Evolutionary conservation across 2,113 vertebrate species (phyloP).

Genomic region (Calidris pugnax): DNA sequence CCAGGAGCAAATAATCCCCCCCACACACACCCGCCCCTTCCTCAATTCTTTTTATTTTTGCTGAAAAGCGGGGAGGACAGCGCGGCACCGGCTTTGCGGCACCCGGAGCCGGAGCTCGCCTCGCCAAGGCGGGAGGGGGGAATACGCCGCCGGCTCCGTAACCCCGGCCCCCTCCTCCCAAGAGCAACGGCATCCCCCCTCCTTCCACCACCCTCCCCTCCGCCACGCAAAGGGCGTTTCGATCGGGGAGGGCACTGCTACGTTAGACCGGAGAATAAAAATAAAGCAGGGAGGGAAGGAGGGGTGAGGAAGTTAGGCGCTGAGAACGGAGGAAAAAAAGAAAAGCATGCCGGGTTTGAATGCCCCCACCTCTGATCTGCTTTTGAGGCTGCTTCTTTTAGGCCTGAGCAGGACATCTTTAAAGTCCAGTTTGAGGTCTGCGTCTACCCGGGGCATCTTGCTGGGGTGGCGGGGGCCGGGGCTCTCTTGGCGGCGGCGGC

Average conservation of each 20-base stretch:
- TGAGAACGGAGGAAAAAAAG: not conserved
- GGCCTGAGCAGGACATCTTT: slow-evolving; percentile 97
- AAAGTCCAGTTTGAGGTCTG: slow-evolving; percentile 97
- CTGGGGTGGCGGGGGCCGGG: not conserved
- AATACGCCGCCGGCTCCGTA: not conserved
- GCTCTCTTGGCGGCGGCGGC: not conserved
- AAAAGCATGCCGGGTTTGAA: not conserved
- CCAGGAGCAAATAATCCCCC: not conserved
- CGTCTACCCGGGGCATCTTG: slow-evolving; percentile 92
- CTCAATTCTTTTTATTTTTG: not conserved
- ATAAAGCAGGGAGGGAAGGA: not conserved
- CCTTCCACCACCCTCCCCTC: not conserved
- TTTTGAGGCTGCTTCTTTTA: slow-evolving; percentile 96
- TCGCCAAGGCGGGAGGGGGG: too few relatives aligned
- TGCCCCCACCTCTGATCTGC: slow-evolving; percentile 89
- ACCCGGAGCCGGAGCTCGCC: not conserved
- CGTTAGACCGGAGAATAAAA: not conserved
- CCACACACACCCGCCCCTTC: fast-evolving
- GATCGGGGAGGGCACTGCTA: not conserved
- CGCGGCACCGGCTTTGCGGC: not conserved
- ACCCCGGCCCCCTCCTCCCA: not conserved
- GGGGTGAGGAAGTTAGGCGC: not conserved
- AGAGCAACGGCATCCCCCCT: not conserved
- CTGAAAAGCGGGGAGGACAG: not conserved
- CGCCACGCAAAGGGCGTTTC: not conserved